Evolutionary conservation across 37 sponge, comb jelly and placozoan genomes (phyloP), one percentile per base, ranked within the genome.

Genomic region (Petrosia ficiformis): DNA sequence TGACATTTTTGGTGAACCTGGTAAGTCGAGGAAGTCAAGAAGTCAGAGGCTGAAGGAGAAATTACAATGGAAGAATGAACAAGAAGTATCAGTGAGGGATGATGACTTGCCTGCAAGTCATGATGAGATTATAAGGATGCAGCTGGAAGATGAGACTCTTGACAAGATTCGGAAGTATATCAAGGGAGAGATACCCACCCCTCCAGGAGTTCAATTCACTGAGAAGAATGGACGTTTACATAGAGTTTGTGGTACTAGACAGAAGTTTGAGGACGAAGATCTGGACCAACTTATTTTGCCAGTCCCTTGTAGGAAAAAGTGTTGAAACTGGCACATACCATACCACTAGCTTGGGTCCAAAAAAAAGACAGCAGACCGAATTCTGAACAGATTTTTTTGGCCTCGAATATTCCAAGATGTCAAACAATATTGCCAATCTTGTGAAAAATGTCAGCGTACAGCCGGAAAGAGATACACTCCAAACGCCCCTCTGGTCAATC

Each of bases 271-370:
- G 21, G 24, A 42, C 14, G 35, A 22, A n/a, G 74, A 24, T 30
- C 36, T 54, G 58, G 74, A 73, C 3, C 74, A 73, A 48, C 3
- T 73, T 31, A 43, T 73, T 24, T 32, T 73, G 4, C 74, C 74
- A 3, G 28, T 29, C 28, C n/a, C n/a, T n/a, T n/a, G n/a, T n/a
- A n/a, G n/a, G n/a, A n/a, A 10, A 19, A 43, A 1, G 74, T 57
- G 14, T 16, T 44, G 34, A 29, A 73, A 10, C 11, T 73, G 29
- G 74, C 74, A 4, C 58, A 44, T 36, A 44, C 57, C 1, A 73
- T 73, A 2, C 74, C 74, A 22, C 38, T 56, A 36, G 74, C n/a
- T n/a, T n/a, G n/a, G n/a, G n/a, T n/a, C n/a, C n/a, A n/a, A n/a
- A n/a, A n/a, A 57, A 14, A 73, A 56, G 74, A 73, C 74, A 22